Evolutionary conservation across 2,888 invertebrate species (phyloP), one percentile per base, ranked within the genome.

Genomic region (Spilosoma lubricipeda): DNA sequence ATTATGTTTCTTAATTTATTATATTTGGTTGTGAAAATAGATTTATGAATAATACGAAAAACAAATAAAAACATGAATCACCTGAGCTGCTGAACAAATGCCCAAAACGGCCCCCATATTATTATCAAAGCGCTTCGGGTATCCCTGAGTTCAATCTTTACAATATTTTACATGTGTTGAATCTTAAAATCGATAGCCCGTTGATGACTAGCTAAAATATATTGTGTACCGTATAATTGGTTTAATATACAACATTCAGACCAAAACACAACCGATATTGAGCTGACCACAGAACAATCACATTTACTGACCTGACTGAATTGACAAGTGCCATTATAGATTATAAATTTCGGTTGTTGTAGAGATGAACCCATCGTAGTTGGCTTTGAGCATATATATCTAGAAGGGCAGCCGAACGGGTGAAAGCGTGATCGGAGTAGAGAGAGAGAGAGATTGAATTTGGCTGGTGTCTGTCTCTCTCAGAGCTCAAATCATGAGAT

Each of bases 21-120:
- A 67, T 13, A 30, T 20, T 20, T 39, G 69, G 39, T n/a, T n/a
- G n/a, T 56, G 8, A 59, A 59, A 70, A 63, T 2, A 63, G 13
- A 36, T 27, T 70, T n/a, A 20, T 23, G 23, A 56, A 20, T 39
- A 39, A 39, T 56, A 3, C 2, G 18, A 27, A 63, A 1, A 30
- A 30, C 18, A 63, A 76, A 59, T n/a, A 75, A 70, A 73, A 82
- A 80, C 67, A 73, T 67, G 64, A 79, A 86, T 93, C 70, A 97
- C 97, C 96, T 97, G 97, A 70, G 97, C 96, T 81, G 96, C 97
- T 80, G 97, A 96, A 92, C 96, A 96, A 85, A 97, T 91, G 67
- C 96, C 97, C 79, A 97, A 89, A 71, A 96, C 96, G 69, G 97
- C 97, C 83, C 97, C 97, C 97, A 97, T 97, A 20, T n/a, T n/a